Base-by-base conservation (phyloP, 2,113 vertebrate species). In the Bubo scandiacus region DNA sequence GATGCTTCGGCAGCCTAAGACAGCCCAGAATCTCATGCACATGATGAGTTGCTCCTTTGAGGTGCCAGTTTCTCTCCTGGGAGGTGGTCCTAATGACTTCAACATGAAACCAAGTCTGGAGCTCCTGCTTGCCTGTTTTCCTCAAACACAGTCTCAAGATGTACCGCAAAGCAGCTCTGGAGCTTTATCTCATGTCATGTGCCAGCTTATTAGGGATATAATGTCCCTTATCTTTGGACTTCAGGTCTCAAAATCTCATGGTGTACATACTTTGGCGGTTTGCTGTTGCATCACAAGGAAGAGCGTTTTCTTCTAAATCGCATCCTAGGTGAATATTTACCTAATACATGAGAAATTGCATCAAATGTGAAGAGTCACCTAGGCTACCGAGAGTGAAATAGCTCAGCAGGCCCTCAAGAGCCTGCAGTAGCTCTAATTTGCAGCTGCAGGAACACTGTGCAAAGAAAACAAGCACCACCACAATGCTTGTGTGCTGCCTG, bases 1-100 rank as follows among this genome's bases (percentile, higher is more conserved):
- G 70, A 17, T 32, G 25, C 22, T 79, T 32, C 0, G 0, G 4
- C 16, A 49, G 25, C 11, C 3, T 22, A 74, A 66, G 10, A 49
- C 87, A 89, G 66, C 22, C 40, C 77, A 67, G 57, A n/a, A 63
- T 10, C 43, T 52, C 52, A 38, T 30, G 19, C n/a, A 12, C 1
- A 0, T 4, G 26, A 40, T 3, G 27, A 72, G 17, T 2, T 77
- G 22, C 20, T 88, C 29, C 38, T 51, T 42, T 5, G 3, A 67
- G 26, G n/a, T 17, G 19, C 6, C 57, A 23, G 0, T 12, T 10
- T 49, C 63, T 65, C 47, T 75, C 32, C 66, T 83, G 47, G 32
- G 42, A 62, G 1, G 0, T 25, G 17, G 45, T 90, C 59, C 63
- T 70, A 38, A 13, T 49, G 14, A 34, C 3, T 1, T 6, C 63